Conservation (phyloP, 1,140 invertebrate species). For the Rhysida immarginata region DNA sequence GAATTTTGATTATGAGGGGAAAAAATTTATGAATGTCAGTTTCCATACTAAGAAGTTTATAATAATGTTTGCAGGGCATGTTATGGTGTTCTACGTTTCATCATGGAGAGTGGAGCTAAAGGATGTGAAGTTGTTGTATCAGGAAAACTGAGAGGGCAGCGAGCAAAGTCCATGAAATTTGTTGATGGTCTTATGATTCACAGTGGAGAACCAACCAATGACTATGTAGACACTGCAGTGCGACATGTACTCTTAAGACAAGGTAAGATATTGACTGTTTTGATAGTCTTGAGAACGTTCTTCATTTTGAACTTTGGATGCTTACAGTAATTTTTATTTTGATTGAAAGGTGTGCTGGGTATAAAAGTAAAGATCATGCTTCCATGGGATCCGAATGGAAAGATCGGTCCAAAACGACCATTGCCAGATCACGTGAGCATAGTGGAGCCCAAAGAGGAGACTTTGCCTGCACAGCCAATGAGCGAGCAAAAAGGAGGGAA, state of each 20-base stretch:
- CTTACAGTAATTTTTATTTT: no score
- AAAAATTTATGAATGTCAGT: no score
- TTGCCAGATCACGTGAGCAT: conserved; percentile 93
- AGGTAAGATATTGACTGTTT: conserved; percentile 49
- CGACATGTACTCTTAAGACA: conserved; percentile 93
- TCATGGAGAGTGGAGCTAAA: conserved; percentile 96
- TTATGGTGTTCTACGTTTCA: conserved; percentile 96
- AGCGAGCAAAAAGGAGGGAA: conserved; percentile 23
- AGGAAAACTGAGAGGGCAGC: conserved; percentile 94
- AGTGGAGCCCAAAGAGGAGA: conserved; percentile 75
- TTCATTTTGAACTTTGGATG: no score
- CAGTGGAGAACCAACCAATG: conserved; percentile 94
- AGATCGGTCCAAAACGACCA: conserved; percentile 90
- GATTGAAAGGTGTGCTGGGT: conserved; percentile 55
- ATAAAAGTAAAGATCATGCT: conserved; percentile 99
- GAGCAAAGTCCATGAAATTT: conserved; percentile 99
- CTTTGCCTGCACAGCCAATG: conserved; percentile 18
- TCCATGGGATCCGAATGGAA: conserved; percentile 90
- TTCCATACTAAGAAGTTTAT: no score
- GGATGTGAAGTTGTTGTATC: conserved; percentile 98
- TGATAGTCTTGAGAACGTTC: no score
- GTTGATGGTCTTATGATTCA: conserved; percentile 99
- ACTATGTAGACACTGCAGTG: conserved; percentile 96
- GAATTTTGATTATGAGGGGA: no score
- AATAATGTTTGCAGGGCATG: no score